These are phyloP conservation scores for Muricea muricata DNA, from an alignment of 92 coral and sea anemone species.

Conservation along the genomic window DNA sequence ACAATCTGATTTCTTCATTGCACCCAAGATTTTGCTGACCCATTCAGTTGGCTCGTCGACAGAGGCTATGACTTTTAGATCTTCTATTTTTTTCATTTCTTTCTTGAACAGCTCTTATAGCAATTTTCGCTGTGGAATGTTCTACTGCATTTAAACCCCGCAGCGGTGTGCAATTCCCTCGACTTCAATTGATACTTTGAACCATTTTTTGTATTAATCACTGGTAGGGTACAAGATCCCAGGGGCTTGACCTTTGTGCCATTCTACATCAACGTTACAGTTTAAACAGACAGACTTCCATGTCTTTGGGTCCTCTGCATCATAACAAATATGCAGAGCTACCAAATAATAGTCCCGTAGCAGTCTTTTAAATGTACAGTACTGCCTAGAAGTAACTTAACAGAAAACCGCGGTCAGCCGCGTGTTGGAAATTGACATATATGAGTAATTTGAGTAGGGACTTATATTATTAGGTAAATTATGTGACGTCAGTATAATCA, in stretches of 20 bases:
- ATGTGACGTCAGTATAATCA: no score
- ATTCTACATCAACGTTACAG: neutral
- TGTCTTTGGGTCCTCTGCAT: no score
- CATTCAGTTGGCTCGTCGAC: conserved; percentile 37
- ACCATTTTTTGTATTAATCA: neutral
- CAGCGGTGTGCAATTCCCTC: neutral
- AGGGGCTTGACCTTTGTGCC: neutral
- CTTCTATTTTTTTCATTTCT: neutral
- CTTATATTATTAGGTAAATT: no score
- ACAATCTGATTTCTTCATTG: conserved; percentile 22
- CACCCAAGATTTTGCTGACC: conserved; percentile 50
- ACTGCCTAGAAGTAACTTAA: no score
- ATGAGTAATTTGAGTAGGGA: no score
- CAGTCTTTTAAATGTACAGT: no score
- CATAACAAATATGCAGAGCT: no score
- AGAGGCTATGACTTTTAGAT: neutral
- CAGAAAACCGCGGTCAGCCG: no score
- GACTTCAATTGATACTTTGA: neutral
- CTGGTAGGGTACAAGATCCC: neutral
- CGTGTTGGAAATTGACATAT: no score
- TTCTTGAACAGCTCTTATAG: neutral
- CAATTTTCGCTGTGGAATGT: neutral
- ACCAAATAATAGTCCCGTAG: no score
- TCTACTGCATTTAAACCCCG: neutral
- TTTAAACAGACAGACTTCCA: no score